Evolutionary conservation across 2,888 invertebrate genomes (phyloP), one percentile per base, ranked within the genome.

Genomic region (Tipula unca): DNA sequence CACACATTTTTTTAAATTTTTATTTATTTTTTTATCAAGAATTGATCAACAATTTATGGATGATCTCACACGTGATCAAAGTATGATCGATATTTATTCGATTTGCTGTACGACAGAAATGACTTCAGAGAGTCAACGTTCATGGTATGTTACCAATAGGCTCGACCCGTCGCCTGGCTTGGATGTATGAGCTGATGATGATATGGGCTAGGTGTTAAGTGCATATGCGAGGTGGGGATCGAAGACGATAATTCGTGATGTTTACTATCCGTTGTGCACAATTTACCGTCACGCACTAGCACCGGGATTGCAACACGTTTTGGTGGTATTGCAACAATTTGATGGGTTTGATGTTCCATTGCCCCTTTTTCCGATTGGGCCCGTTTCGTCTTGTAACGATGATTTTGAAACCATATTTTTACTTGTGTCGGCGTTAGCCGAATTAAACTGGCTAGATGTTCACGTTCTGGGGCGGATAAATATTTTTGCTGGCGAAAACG

Each of bases 351-450:
- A 86, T 93, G 91, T 86, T 95, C 94, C 87, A 95, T 94, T 87
- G 94, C 91, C 20, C 96, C 96, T 90, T 98, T 96, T 91, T 99
- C 99, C 89, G 97, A 97, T 86, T 97, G 96, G 0, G 99, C 97
- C n/a, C 99, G 93, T 92, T 99, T 99, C 89, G 99, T 98, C 93
- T 99, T 99, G 92, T 99, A 99, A 89, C 98, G 95, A 90, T 99
- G 99, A 91, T 99, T 99, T 91, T 99, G 99, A 92, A 99, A 99
- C 99, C 99, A 99, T 89, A 99, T 99, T 92, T 99, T 99, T 85
- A 96, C 96, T 92, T 99, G 99, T 1, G 99, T 99, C 0, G 99
- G 99, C 1, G 99, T 99, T 86, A 99, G 92, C 86, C 97, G 93
- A 87, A 99, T 99, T 88, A 98, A 93, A 87, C 96, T 96, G 1